Evolutionary conservation across 2,888 invertebrate species (phyloP).

Genomic region (Bugula neritina): DNA sequence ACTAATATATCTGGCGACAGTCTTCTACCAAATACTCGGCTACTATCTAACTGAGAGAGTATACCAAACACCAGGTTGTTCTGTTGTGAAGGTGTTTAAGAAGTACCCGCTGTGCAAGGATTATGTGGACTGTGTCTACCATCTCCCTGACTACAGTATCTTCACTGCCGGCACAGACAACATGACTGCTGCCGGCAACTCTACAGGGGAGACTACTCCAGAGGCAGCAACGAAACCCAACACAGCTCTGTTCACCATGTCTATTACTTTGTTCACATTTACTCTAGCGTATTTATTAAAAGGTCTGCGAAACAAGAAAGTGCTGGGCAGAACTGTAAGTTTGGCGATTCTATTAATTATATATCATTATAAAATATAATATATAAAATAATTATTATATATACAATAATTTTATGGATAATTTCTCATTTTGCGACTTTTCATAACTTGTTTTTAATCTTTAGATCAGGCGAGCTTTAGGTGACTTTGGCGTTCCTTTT

Average conservation of each 20-base stretch:
- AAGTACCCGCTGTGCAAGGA: not conserved
- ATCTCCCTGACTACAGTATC: not conserved
- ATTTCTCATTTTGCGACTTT: too few species aligned
- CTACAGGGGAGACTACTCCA: not conserved
- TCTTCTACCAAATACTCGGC: too few species aligned
- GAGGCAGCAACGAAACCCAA: constrained; percentile 62
- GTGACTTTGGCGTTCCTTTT: constrained; percentile 71
- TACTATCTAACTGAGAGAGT: too few species aligned
- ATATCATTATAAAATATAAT: not conserved
- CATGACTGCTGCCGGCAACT: not conserved
- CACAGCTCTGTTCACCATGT: constrained; percentile 86
- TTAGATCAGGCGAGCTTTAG: constrained; percentile 33
- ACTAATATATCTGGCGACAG: too few species aligned
- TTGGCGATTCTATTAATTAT: too few species aligned
- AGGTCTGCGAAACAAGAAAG: constrained; percentile 88
- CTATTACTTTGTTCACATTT: constrained; percentile 80
- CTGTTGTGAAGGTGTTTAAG: not conserved
- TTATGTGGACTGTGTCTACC: not conserved
- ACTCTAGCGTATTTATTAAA: constrained; percentile 85
- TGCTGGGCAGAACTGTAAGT: constrained; percentile 85
- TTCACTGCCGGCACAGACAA: not conserved
- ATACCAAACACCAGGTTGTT: too few species aligned
- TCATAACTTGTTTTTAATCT: not conserved
- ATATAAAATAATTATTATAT: not conserved
- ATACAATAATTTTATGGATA: too few species aligned